phyloP scores from a whole-genome alignment of 37 sponge, comb jelly and placozoan genomes.

The Chondrilla cf. caribensis region DNA sequence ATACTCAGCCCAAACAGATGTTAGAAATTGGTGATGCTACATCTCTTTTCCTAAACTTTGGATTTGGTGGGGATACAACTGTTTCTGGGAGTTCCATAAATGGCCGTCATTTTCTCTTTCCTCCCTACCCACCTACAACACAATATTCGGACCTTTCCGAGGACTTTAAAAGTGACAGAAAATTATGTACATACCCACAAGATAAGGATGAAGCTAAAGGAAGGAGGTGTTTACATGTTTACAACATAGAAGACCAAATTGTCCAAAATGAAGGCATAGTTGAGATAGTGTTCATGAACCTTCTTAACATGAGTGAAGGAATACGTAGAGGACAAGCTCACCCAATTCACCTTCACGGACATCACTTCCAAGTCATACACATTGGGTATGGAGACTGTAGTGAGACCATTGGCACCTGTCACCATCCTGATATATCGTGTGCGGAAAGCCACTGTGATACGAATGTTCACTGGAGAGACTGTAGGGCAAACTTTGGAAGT shows the following conservation, averaged over 20 bases:
- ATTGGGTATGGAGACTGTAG: conserved; percentile 27
- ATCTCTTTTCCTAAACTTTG: conserved; percentile 70
- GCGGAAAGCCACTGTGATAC: too few relatives aligned
- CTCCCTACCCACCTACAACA: conserved; percentile 32
- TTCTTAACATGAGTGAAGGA: neutral
- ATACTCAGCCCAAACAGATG: neutral
- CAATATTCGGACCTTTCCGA: neutral
- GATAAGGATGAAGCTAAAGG: neutral
- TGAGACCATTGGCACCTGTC: too few relatives aligned
- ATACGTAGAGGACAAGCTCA: neutral
- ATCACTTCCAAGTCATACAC: conserved; percentile 27
- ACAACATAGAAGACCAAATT: neutral
- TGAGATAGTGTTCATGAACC: conserved; percentile 16
- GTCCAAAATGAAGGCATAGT: too few relatives aligned
- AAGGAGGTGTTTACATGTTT: neutral
- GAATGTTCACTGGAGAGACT: too few relatives aligned
- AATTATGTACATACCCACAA: neutral
- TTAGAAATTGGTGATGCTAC: neutral
- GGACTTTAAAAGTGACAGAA: too few relatives aligned
- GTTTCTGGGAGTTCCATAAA: conserved; percentile 47
- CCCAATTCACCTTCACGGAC: conserved; percentile 39
- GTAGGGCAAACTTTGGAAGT: too few relatives aligned
- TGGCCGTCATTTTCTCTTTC: conserved; percentile 62
- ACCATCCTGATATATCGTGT: too few relatives aligned
- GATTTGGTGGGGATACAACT: conserved; percentile 57